Percentiles rank a stretch among this genome's conserved stretches.
These are phyloP conservation scores for Rhyzopertha dominica DNA, from an alignment of 1,140 invertebrate species.

Conservation along the genomic window DNA sequence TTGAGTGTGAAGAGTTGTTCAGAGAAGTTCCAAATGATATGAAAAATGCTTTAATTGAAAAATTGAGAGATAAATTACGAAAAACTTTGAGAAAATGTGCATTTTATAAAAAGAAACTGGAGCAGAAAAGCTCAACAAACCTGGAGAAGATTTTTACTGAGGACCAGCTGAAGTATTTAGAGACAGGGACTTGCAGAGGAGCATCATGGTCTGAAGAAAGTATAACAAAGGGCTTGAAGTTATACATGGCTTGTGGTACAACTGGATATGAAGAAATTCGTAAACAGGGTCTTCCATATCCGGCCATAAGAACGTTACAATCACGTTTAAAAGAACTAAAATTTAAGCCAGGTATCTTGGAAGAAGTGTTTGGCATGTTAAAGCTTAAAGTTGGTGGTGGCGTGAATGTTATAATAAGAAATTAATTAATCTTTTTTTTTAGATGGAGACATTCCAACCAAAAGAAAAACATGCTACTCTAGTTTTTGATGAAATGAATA, in stretches of 20 bases:
- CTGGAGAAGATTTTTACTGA: slow-evolving; percentile 4
- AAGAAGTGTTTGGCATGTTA: slow-evolving; percentile 14
- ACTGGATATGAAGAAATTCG: slow-evolving; percentile 6
- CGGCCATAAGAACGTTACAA: slow-evolving; percentile 7
- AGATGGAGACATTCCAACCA: slow-evolving; percentile 8
- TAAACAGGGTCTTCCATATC: slow-evolving; percentile 7
- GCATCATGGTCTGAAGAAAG: slow-evolving; percentile 5
- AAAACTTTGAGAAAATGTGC: background rate
- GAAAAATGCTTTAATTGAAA: background rate
- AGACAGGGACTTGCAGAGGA: background rate
- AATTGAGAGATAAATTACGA: background rate
- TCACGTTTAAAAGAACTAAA: slow-evolving; percentile 9
- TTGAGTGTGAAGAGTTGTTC: no score
- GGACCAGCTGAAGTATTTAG: background rate
- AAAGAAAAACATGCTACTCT: background rate
- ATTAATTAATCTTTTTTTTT: slow-evolving; percentile 3
- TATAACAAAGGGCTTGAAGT: slow-evolving; percentile 2
- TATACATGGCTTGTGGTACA: slow-evolving; percentile 6
- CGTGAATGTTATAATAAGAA: slow-evolving; percentile 1
- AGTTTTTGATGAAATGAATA: background rate
- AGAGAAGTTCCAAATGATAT: no score
- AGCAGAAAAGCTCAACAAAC: background rate
- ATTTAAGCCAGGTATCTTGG: slow-evolving; percentile 14
- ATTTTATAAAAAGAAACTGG: background rate
- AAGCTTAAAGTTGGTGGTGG: slow-evolving; percentile 1